phyloP scores from a whole-genome alignment of 2,888 invertebrate genomes.

The Epiblema foenella region DNA sequence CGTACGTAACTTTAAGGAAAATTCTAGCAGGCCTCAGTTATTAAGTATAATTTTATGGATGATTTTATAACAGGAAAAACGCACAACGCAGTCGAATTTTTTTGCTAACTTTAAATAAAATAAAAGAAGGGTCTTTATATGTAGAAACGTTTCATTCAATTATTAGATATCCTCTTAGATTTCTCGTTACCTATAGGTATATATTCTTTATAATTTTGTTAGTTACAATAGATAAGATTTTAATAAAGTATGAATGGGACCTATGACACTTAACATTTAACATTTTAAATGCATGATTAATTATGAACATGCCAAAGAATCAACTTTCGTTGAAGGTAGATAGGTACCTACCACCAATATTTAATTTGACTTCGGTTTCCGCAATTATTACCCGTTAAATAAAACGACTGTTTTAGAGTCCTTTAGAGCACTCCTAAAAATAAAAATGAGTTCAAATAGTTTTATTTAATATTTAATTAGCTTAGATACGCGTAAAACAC shows the following conservation, averaged over 20 bases:
- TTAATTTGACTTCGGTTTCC: no score
- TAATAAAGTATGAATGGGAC: no score
- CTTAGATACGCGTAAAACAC: neutral
- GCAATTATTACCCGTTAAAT: no score
- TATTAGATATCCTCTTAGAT: neutral
- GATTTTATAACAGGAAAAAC: neutral
- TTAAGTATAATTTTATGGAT: neutral
- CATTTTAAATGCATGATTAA: no score
- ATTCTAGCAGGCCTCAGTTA: neutral
- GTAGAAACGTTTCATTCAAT: neutral
- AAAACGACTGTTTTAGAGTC: no score
- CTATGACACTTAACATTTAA: no score
- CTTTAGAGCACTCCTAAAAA: no score
- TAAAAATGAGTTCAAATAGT: neutral
- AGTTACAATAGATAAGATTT: no score
- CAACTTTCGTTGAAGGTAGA: no score
- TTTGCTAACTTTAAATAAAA: neutral
- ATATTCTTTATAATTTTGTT: neutral
- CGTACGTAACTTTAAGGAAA: constrained; percentile 3
- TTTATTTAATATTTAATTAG: neutral
- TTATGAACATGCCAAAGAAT: no score
- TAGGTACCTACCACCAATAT: no score
- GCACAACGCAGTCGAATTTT: neutral
- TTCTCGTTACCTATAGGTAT: neutral
- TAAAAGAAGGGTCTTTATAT: neutral